Percentiles rank a stretch among this genome's conserved stretches.
These are phyloP conservation scores for Cantharis rufa DNA, from an alignment of 2,888 invertebrate genomes.

Conservation along the genomic window DNA sequence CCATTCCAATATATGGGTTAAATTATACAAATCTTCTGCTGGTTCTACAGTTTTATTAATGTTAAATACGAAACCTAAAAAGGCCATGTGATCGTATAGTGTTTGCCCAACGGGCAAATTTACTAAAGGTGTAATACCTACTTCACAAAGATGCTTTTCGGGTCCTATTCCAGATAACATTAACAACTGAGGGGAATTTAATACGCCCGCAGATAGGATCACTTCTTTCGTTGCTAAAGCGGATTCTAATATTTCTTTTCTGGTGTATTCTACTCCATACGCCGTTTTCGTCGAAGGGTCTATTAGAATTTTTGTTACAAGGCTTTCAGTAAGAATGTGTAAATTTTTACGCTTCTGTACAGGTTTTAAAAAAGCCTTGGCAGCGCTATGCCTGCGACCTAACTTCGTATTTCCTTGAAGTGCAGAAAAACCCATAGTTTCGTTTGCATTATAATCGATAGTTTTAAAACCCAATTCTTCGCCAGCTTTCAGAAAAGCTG, in stretches of 20 bases:
- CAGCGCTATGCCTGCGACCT: slow-evolving; percentile 62
- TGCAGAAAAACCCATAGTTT: slow-evolving; percentile 52
- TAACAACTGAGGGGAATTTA: slow-evolving; percentile 78
- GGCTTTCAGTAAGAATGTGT: slow-evolving; percentile 60
- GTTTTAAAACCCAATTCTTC: slow-evolving; percentile 52
- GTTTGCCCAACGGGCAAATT: slow-evolving; percentile 70
- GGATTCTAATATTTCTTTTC: slow-evolving; percentile 36
- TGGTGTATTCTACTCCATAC: slow-evolving; percentile 55
- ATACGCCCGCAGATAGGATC: slow-evolving; percentile 68
- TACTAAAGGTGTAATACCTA: slow-evolving; percentile 64
- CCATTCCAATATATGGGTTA: slow-evolving; percentile 49
- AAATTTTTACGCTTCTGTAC: slow-evolving; percentile 62
- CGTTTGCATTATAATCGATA: slow-evolving; percentile 55
- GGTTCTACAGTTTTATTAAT: slow-evolving; percentile 55
- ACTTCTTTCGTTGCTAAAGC: slow-evolving; percentile 59
- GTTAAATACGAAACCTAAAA: slow-evolving; percentile 61
- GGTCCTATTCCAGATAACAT: slow-evolving; percentile 73
- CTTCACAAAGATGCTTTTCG: slow-evolving; percentile 59
- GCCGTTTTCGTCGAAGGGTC: slow-evolving; percentile 54
- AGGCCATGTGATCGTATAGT: slow-evolving; percentile 70
- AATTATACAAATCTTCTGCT: slow-evolving; percentile 10
- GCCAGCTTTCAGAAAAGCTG: slow-evolving; percentile 51
- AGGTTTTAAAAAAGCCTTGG: slow-evolving; percentile 63
- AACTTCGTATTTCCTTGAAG: slow-evolving; percentile 56
- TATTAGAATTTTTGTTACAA: slow-evolving; percentile 64